These are phyloP conservation scores for Megaustenia siamemsis DNA, from an alignment of 2,888 invertebrate species.

Conservation along the genomic window DNA sequence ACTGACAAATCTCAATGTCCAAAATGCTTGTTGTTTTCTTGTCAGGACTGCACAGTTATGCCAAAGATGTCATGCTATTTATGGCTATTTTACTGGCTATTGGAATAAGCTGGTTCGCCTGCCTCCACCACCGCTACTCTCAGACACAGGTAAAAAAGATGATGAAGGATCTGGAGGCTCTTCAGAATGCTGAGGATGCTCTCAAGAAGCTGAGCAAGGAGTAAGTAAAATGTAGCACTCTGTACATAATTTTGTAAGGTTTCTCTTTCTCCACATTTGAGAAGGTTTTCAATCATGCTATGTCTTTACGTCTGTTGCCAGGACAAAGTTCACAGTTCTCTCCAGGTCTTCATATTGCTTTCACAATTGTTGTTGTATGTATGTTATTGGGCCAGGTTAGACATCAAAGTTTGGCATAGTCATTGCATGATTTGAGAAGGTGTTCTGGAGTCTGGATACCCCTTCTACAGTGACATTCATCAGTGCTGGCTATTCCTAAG, in stretches of 20 bases:
- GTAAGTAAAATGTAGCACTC: constrained; percentile 59
- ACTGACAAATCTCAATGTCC: no score
- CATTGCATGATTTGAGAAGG: no score
- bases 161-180: constrained; percentile 84
- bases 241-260: neutral
- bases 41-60: constrained; percentile 83
- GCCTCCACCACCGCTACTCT: constrained; percentile 92
- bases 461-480: no score
- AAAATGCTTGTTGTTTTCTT: neutral
- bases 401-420: no score
- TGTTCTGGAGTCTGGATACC: no score
- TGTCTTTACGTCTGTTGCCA: no score
- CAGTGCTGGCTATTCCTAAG: no score
- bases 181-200: constrained; percentile 89
- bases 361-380: no score
- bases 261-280: neutral
- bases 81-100: constrained; percentile 90
- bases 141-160: constrained; percentile 90
- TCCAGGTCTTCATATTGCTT: no score
- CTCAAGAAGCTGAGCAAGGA: constrained; percentile 89
- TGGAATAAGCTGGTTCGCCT: constrained; percentile 94
- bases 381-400: no score
- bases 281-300: no score
- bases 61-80: constrained; percentile 94
- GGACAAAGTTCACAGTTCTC: no score